phyloP scores from a whole-genome alignment of 2,797 vertebrate species.

The Rallus crepitans region DNA sequence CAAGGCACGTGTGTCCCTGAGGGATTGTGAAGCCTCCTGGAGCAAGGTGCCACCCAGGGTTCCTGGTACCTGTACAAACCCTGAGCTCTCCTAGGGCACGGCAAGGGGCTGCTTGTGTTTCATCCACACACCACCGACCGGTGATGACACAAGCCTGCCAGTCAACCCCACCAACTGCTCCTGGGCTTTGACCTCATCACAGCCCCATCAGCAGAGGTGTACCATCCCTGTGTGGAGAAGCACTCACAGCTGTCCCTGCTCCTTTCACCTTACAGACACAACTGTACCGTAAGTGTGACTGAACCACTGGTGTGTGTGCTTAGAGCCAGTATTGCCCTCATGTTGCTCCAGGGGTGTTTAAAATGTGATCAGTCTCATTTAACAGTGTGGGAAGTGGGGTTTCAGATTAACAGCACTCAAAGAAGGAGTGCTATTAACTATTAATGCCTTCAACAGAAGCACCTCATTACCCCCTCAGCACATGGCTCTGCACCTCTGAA shows the following conservation, averaged over 20 bases:
- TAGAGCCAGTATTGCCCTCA: background rate
- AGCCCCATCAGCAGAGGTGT: no score
- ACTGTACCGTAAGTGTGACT: rapidly evolving
- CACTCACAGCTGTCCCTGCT: background rate
- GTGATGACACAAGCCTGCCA: background rate
- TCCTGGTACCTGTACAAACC: background rate
- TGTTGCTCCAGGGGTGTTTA: background rate
- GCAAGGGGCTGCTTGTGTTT: no score
- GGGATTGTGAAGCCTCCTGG: background rate
- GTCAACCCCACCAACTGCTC: background rate
- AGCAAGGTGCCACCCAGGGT: background rate
- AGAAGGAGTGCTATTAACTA: no score
- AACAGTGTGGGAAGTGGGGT: background rate
- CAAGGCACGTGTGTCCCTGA: background rate
- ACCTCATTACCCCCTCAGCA: background rate
- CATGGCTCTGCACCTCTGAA: background rate
- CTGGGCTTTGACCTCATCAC: background rate
- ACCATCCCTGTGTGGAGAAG: background rate
- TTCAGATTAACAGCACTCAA: background rate
- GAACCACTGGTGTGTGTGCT: rapidly evolving
- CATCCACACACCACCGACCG: background rate
- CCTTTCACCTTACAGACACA: background rate
- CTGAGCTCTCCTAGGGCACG: background rate
- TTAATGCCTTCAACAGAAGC: background rate
- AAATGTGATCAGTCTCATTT: background rate